Percentiles rank a stretch among this genome's conserved stretches.
Conservation (phyloP, 2,797 vertebrate species). For the Pogoniulus pusillus region DNA sequence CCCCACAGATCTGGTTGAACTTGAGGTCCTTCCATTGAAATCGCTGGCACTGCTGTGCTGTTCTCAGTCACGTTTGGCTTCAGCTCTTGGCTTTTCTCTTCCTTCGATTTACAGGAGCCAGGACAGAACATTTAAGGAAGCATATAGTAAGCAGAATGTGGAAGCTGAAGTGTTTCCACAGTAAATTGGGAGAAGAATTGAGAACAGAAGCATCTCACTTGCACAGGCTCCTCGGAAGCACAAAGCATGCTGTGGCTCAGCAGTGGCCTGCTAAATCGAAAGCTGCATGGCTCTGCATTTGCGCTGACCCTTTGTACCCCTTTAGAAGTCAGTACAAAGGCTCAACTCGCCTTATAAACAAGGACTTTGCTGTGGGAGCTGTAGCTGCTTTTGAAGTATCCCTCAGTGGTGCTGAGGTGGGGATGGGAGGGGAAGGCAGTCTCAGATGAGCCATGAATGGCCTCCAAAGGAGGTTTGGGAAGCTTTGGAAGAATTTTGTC, state of each 20-base stretch:
- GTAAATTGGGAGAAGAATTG: background rate
- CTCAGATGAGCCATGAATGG: background rate
- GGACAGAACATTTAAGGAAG: background rate
- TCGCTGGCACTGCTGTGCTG: fast-evolving
- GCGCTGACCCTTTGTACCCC: background rate
- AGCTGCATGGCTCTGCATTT: background rate
- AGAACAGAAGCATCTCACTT: background rate
- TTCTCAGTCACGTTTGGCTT: background rate
- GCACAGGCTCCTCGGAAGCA: background rate
- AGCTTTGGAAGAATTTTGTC: background rate
- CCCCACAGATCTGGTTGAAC: background rate
- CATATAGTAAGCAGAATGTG: background rate
- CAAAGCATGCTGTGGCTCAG: background rate
- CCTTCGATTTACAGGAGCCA: background rate
- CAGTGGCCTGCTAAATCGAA: background rate
- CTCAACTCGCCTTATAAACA: background rate
- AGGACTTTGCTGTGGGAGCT: background rate
- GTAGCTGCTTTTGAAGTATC: background rate
- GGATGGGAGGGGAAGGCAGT: background rate
- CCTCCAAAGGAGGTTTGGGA: background rate
- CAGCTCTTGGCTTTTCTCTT: background rate
- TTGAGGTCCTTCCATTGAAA: background rate
- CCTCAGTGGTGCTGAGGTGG: background rate
- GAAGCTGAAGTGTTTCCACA: background rate
- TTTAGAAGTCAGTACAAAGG: background rate